Conservation (phyloP, 1,140 invertebrate genomes). For the Macrostomum lignano region DNA sequence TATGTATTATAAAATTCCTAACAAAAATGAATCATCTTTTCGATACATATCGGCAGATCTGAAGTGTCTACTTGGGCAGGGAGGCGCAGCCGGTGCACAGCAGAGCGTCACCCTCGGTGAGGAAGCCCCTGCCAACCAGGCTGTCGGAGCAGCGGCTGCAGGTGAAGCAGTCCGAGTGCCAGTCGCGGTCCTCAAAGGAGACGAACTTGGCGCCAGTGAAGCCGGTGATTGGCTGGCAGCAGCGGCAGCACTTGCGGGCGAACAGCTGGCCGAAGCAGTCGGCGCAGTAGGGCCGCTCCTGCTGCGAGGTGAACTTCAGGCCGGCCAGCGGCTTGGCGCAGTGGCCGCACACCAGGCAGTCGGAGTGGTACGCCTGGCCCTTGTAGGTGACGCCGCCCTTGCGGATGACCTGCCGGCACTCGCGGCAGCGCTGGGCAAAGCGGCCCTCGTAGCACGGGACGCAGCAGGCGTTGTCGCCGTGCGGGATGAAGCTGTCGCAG, state of each 20-base stretch:
- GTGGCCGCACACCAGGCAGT: conserved; percentile 81
- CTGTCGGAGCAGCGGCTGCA: conserved; percentile 72
- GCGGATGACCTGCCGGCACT: conserved; percentile 79
- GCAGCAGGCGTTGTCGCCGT: conserved; percentile 87
- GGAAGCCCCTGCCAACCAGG: conserved; percentile 86
- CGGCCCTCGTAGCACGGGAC: conserved; percentile 80
- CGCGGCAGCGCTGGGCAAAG: conserved; percentile 73
- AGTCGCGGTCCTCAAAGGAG: conserved; percentile 92
- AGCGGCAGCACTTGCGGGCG: conserved; percentile 71
- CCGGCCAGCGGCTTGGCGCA: conserved; percentile 68
- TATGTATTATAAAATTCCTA: too few species aligned
- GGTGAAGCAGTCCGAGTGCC: conserved; percentile 98
- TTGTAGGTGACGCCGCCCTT: conserved; percentile 85
- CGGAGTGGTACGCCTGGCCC: conserved; percentile 85
- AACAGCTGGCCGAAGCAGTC: conserved; percentile 85
- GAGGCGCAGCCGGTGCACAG: too few species aligned
- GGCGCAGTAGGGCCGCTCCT: conserved; percentile 85
- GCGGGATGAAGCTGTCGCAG: conserved; percentile 69
- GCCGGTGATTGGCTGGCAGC: conserved; percentile 79
- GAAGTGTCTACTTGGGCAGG: too few species aligned
- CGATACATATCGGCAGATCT: too few species aligned
- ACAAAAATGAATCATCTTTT: too few species aligned
- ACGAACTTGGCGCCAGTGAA: conserved; percentile 94
- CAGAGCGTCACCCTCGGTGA: conserved; percentile 80
- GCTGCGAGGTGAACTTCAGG: conserved; percentile 69